phyloP scores from a whole-genome alignment of 1,140 invertebrate species.

The Conus betulinus region DNA sequence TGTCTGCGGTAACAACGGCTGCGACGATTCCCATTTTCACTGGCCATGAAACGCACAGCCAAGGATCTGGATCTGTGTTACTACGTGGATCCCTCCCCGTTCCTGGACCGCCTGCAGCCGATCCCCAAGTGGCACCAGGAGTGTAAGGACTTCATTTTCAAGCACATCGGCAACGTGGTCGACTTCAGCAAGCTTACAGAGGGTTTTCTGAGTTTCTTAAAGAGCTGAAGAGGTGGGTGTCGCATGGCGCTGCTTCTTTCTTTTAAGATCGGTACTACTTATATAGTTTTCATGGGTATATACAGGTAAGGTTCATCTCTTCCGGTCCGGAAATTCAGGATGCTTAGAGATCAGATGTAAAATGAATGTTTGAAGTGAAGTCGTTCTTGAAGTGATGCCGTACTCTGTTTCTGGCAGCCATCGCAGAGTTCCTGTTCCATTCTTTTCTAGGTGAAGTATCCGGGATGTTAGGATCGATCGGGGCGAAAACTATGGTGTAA shows the following conservation, averaged over 20 bases:
- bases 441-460: too few species aligned
- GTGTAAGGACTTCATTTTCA: conserved; percentile 52
- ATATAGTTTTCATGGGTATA: too few species aligned
- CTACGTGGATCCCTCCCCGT: conserved; percentile 50
- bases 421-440: too few species aligned
- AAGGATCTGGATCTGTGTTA: conserved; percentile 18
- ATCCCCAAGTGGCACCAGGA: conserved; percentile 48
- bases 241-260: not conserved
- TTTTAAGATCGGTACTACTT: too few species aligned
- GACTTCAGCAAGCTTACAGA: conserved; percentile 33
- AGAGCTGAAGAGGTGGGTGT: conserved; percentile 7
- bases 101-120: conserved; percentile 43
- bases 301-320: too few species aligned
- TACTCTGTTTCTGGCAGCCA: too few species aligned
- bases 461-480: too few species aligned
- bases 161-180: conserved; percentile 40
- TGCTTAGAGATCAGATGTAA: too few species aligned
- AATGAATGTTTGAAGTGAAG: too few species aligned
- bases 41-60: conserved; percentile 44
- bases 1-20: not conserved
- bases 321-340: too few species aligned
- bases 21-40: conserved; percentile 46
- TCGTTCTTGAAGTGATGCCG: too few species aligned
- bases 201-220: conserved; percentile 12
- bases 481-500: too few species aligned